Percentiles rank a stretch among this genome's conserved stretches.
These are phyloP conservation scores for Diadumene lineata DNA, from an alignment of 92 coral and sea anemone species.

Conservation along the genomic window DNA sequence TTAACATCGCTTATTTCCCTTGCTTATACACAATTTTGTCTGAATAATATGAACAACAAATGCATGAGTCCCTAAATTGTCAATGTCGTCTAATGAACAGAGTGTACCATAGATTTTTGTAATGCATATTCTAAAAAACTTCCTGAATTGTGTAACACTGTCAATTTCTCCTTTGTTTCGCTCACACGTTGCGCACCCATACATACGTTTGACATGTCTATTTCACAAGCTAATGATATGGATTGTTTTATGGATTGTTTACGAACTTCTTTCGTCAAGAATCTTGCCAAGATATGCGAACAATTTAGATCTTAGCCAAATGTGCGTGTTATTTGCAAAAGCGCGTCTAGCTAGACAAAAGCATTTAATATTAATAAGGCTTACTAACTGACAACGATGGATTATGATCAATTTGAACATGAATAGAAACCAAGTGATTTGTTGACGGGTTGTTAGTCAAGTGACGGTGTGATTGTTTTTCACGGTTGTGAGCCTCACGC, in stretches of 20 bases:
- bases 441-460: conserved; percentile 81
- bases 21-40: too few relatives aligned
- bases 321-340: conserved; percentile 19
- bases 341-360: conserved; percentile 16
- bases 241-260: not conserved
- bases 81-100: too few relatives aligned
- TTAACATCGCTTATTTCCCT: too few relatives aligned
- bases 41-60: too few relatives aligned
- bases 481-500: conserved; percentile 59
- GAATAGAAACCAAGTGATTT: conserved; percentile 54
- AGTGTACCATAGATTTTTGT: too few relatives aligned
- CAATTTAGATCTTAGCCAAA: conserved; percentile 17
- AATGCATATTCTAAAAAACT: too few relatives aligned
- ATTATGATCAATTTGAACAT: conserved; percentile 53
- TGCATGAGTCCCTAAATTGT: too few relatives aligned
- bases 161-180: not conserved
- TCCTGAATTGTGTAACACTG: too few relatives aligned
- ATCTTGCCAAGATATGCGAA: conserved; percentile 17
- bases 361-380: conserved; percentile 30
- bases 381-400: conserved; percentile 38
- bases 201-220: too few relatives aligned
- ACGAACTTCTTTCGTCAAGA: not conserved
- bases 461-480: conserved; percentile 63
- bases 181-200: not conserved
- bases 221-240: not conserved